Percentiles rank a stretch among this genome's conserved stretches.
Evolutionary conservation across 2,113 vertebrate species (phyloP).

Genomic region (Platichthys stellatus): DNA sequence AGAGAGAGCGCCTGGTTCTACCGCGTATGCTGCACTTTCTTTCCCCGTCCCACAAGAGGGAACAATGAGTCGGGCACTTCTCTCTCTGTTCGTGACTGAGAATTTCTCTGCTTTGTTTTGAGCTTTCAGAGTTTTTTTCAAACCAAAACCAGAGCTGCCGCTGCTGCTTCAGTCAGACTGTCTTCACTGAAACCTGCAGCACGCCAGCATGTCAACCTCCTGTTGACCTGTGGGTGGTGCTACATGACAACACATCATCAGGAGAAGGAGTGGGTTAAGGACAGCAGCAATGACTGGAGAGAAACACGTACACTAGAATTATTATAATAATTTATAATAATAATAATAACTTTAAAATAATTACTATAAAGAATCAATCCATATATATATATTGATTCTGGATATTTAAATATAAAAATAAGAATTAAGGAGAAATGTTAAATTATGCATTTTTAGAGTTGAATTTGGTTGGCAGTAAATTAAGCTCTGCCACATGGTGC

Average conservation of each 20-base stretch:
- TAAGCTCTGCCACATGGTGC: slow-evolving; percentile 8
- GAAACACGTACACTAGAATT: background rate
- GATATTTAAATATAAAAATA: background rate
- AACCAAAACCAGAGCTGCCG: background rate
- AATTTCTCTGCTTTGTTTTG: slow-evolving; percentile 30
- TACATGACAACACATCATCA: slow-evolving; percentile 85
- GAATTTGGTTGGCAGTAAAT: slow-evolving; percentile 4
- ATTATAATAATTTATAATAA: background rate
- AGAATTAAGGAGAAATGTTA: background rate
- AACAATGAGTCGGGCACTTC: slow-evolving; percentile 48
- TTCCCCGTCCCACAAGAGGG: slow-evolving; percentile 63
- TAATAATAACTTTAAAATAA: background rate
- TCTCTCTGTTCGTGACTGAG: slow-evolving; percentile 35
- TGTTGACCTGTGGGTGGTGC: slow-evolving; percentile 95
- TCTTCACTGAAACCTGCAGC: slow-evolving; percentile 14
- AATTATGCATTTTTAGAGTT: background rate
- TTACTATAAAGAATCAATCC: background rate
- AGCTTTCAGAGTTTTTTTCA: slow-evolving; percentile 36
- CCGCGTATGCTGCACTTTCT: slow-evolving; percentile 48
- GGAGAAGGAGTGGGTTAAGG: slow-evolving; percentile 10
- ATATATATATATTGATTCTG: background rate
- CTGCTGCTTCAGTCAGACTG: slow-evolving; percentile 14
- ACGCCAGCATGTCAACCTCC: slow-evolving; percentile 63
- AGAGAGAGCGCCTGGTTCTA: slow-evolving; percentile 47
- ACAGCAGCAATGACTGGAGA: background rate